These are phyloP conservation scores for Pangasius macronema DNA, from an alignment of 2,797 vertebrate genomes.

Conservation along the genomic window DNA sequence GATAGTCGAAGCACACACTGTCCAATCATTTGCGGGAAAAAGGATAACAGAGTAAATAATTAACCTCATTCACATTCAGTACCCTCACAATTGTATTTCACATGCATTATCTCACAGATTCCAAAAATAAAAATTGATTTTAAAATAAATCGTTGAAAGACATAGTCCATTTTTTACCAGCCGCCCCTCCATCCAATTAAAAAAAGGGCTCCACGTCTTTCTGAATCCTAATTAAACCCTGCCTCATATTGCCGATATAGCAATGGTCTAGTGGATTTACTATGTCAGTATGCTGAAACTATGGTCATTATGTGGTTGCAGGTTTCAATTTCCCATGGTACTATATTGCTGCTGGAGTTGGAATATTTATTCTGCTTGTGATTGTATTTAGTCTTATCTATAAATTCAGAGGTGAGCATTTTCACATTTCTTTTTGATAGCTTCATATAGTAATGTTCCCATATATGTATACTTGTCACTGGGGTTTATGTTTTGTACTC, in stretches of 20 bases:
- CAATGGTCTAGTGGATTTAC: background rate
- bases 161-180: background rate
- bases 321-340: conserved; percentile 32
- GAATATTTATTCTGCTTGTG: conserved; percentile 43
- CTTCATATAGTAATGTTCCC: background rate
- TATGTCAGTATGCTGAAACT: background rate
- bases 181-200: background rate
- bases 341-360: conserved; percentile 42
- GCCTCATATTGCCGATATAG: background rate
- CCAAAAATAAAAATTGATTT: background rate
- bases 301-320: conserved; percentile 7
- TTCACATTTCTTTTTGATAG: background rate
- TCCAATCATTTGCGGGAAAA: no score
- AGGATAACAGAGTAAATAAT: background rate
- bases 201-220: background rate
- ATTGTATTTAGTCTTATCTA: conserved; percentile 22
- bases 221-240: background rate
- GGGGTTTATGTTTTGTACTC: background rate
- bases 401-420: conserved; percentile 42
- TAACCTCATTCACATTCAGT: background rate
- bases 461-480: background rate
- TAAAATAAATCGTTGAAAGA: background rate
- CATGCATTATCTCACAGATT: background rate
- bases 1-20: no score
- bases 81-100: background rate